Evolutionary conservation across 2,113 vertebrate genomes (phyloP).

Genomic region (Cebidichthys violaceus): DNA sequence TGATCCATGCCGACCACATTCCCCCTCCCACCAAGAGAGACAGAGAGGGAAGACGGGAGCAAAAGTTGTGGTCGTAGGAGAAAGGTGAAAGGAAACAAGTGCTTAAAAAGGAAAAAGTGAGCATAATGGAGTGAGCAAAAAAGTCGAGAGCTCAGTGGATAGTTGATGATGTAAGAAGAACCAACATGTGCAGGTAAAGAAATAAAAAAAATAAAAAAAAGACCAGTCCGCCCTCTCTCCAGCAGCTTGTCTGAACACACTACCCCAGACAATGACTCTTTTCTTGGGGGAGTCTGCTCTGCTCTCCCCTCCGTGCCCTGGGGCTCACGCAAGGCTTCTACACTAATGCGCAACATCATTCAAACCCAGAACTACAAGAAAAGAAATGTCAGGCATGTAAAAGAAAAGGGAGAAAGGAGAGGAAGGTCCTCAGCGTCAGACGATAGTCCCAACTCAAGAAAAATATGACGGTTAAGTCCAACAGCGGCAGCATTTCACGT

Average conservation of each 20-base stretch:
- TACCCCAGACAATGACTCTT: constrained; percentile 58
- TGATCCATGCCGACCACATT: constrained; percentile 50
- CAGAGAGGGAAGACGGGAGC: constrained; percentile 13
- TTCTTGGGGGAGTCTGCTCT: constrained; percentile 55
- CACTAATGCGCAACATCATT: constrained; percentile 75
- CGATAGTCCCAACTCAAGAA: neutral
- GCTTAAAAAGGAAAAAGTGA: constrained; percentile 5
- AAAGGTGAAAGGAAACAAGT: constrained; percentile 28
- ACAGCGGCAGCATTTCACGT: constrained; percentile 41
- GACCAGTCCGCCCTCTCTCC: constrained; percentile 40
- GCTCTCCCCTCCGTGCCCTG: constrained; percentile 46
- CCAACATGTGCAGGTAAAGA: constrained; percentile 7
- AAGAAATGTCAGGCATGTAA: constrained; percentile 45
- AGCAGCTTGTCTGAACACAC: constrained; percentile 59
- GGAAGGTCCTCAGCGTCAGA: neutral
- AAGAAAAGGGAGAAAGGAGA: constrained; percentile 6
- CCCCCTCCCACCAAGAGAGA: constrained; percentile 61
- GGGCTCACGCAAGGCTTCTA: constrained; percentile 61
- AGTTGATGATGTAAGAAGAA: constrained; percentile 50
- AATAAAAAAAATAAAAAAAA: neutral
- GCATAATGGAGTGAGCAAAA: constrained; percentile 19
- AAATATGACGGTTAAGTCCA: constrained; percentile 37
- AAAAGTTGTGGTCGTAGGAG: neutral
- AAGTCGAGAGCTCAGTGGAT: constrained; percentile 19
- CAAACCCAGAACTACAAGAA: constrained; percentile 56